phyloP scores from a whole-genome alignment of 2,797 vertebrate species.

The Gallirallus australis region DNA sequence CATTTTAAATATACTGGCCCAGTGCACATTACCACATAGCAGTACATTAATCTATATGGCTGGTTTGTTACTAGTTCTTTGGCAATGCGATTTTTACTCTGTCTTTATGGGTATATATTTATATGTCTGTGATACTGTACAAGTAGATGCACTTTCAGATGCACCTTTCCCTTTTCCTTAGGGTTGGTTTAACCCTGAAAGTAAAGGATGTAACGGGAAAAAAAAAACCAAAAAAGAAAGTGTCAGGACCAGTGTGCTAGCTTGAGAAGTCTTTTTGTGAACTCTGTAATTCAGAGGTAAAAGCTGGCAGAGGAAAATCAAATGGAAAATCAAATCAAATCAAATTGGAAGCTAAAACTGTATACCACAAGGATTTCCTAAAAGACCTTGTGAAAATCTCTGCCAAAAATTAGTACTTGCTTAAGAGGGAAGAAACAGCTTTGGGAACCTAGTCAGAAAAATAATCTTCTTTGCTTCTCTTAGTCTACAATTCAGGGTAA shows the following conservation, averaged over 20 bases:
- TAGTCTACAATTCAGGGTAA: neutral
- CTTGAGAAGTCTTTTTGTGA: neutral
- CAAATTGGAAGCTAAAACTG: neutral
- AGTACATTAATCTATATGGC: neutral
- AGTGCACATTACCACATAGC: neutral
- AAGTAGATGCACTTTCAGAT: neutral
- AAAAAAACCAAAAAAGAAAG: neutral
- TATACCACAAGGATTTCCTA: neutral
- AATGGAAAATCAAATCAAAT: constrained; percentile 8
- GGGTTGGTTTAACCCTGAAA: neutral
- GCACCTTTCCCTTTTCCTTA: neutral
- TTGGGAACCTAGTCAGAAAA: neutral
- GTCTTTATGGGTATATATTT: neutral
- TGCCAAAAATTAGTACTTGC: neutral
- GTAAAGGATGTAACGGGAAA: neutral
- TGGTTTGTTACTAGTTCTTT: neutral
- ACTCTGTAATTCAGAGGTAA: neutral
- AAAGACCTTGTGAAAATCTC: neutral
- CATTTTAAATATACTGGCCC: neutral
- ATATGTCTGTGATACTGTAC: neutral
- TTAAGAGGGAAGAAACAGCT: constrained; percentile 4
- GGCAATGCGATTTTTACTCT: neutral
- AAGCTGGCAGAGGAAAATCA: neutral
- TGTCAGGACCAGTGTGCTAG: neutral
- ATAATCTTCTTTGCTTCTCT: neutral